Conservation (phyloP, 2,797 vertebrate species). For the Myoxocephalus aenaeus region DNA sequence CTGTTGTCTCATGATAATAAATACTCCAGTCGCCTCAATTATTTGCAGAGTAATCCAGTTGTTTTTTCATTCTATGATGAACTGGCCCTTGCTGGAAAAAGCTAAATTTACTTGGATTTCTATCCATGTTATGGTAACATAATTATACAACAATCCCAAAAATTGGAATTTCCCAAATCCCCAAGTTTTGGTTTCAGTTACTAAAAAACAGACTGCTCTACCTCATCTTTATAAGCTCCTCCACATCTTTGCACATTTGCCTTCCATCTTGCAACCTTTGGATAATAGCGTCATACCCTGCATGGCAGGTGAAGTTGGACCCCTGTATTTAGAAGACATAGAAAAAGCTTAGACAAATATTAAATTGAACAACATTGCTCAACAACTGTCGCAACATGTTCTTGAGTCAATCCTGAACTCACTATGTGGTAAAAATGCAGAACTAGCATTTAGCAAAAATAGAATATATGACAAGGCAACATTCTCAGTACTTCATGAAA, state of each 20-base stretch:
- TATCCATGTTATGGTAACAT: background rate
- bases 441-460: constrained; percentile 54
- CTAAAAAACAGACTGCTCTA: constrained; percentile 15
- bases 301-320: constrained; percentile 88
- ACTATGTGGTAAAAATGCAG: constrained; percentile 67
- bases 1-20: background rate
- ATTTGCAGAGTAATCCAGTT: background rate
- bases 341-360: background rate
- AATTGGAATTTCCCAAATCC: background rate
- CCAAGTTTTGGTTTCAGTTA: background rate
- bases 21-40: background rate
- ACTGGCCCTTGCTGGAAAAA: background rate
- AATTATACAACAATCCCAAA: background rate
- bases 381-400: constrained; percentile 58
- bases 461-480: constrained; percentile 1
- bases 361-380: constrained; percentile 11
- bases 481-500: constrained; percentile 18
- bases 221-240: constrained; percentile 95
- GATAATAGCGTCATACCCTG: constrained; percentile 88
- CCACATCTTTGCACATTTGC: constrained; percentile 94
- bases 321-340: constrained; percentile 80
- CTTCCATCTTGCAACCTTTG: constrained; percentile 91
- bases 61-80: background rate
- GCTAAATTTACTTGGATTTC: background rate
- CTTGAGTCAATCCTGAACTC: constrained; percentile 21